A percentile compares a stretch with the other conserved stretches of the same genome.
Evolutionary conservation across 1,140 invertebrate genomes (phyloP).

Genomic region (Papilio polyxenes): DNA sequence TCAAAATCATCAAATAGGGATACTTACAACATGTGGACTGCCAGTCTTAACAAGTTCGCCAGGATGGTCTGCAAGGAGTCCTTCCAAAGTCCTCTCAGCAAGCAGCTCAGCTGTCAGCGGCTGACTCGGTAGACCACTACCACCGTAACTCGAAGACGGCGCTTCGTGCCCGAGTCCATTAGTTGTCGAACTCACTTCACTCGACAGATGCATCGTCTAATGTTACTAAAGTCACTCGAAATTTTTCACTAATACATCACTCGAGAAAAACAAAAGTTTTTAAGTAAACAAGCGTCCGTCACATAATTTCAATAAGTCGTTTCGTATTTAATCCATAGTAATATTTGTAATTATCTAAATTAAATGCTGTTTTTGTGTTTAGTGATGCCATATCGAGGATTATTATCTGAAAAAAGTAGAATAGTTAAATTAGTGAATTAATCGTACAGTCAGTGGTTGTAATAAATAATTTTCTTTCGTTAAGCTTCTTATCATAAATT

Average conservation of each 20-base stretch:
- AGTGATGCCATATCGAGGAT: conserved; percentile 37
- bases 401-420: conserved; percentile 39
- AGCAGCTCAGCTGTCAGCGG: conserved; percentile 89
- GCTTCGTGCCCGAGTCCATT: conserved; percentile 79
- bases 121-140: conserved; percentile 76
- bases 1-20: neutral
- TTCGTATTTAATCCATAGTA: conserved; percentile 30
- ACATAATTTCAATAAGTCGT: conserved; percentile 55
- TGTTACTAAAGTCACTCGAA: conserved; percentile 45
- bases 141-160: conserved; percentile 70
- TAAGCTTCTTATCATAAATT: neutral
- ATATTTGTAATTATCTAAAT: conserved; percentile 12
- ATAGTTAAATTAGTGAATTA: neutral
- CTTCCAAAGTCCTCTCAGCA: conserved; percentile 91
- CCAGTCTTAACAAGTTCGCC: conserved; percentile 96
- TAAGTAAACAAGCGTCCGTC: conserved; percentile 57
- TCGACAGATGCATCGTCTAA: conserved; percentile 84
- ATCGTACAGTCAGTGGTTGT: neutral
- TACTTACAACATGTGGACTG: conserved; percentile 90
- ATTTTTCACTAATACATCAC: conserved; percentile 50
- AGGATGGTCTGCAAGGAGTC: conserved; percentile 92
- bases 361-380: conserved; percentile 23
- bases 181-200: conserved; percentile 86
- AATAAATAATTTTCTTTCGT: neutral
- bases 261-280: conserved; percentile 42